Conservation (phyloP, 2,797 vertebrate species). For the Crotalus adamanteus region DNA sequence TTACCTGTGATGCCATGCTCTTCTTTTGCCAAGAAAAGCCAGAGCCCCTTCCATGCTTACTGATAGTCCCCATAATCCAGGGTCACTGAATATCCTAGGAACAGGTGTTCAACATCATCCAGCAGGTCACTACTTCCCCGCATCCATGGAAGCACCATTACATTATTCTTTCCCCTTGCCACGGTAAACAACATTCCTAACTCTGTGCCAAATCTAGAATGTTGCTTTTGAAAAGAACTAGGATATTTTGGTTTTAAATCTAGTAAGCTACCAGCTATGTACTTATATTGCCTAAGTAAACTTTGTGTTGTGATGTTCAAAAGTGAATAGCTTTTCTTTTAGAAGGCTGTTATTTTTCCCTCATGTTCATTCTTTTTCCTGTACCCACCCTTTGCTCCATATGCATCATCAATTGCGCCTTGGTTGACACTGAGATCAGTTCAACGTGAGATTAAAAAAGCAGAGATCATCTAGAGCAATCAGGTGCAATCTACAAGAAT, state of each 20-base stretch:
- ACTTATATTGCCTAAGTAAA: neutral
- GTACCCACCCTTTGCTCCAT: neutral
- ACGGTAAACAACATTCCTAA: neutral
- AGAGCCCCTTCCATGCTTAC: too few species aligned
- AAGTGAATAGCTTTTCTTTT: neutral
- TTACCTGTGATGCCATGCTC: too few species aligned
- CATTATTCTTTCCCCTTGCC: neutral
- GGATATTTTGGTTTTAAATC: neutral
- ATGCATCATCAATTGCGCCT: constrained; percentile 10
- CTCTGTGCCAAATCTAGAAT: neutral
- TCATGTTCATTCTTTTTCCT: neutral
- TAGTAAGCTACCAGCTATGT: neutral
- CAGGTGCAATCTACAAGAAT: neutral
- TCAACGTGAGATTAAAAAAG: neutral
- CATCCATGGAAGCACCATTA: neutral
- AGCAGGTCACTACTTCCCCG: neutral
- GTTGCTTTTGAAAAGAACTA: neutral
- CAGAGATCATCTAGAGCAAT: neutral
- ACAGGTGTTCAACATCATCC: neutral
- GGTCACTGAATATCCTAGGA: neutral
- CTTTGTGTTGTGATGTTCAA: neutral
- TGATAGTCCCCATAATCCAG: too few species aligned
- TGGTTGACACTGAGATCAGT: constrained; percentile 9
- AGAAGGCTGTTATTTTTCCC: neutral
- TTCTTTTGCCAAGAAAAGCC: too few species aligned